Evolutionary conservation across 2,113 vertebrate genomes (phyloP).

Genomic region (Ictalurus furcatus): DNA sequence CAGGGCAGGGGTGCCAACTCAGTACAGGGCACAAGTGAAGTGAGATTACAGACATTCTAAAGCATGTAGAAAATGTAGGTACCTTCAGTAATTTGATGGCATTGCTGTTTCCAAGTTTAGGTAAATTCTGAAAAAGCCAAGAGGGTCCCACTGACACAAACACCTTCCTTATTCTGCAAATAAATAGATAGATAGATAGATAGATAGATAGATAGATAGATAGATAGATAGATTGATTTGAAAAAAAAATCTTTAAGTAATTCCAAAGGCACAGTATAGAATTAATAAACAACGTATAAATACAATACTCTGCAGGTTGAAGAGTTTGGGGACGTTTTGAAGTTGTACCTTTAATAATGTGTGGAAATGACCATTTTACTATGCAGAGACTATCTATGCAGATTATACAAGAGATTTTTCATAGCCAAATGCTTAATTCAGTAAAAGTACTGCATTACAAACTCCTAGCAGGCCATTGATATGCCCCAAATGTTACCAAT

Average conservation of each 20-base stretch:
- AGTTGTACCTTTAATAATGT: not conserved
- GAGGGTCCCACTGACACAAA: slow-evolving; percentile 66
- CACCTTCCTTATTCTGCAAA: slow-evolving; percentile 67
- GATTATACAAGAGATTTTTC: not conserved
- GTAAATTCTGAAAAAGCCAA: slow-evolving; percentile 66
- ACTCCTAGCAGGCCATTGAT: not conserved
- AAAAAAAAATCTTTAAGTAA: not conserved
- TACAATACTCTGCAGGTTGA: no score
- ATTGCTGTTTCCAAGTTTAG: slow-evolving; percentile 70
- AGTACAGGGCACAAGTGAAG: no score
- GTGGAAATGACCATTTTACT: not conserved
- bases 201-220: not conserved
- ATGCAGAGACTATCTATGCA: not conserved
- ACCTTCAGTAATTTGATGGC: slow-evolving; percentile 74
- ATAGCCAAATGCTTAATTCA: not conserved
- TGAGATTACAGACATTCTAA: not conserved
- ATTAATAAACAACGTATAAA: not conserved
- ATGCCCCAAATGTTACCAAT: not conserved
- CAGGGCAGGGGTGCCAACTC: no score
- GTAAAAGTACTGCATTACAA: not conserved
- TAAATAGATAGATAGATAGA: not conserved
- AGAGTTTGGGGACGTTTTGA: no score
- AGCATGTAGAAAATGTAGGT: slow-evolving; percentile 10
- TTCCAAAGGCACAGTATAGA: not conserved
- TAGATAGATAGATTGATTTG: not conserved